Evolutionary conservation across 2,888 invertebrate genomes (phyloP).

Genomic region (Phorcus lineatus): DNA sequence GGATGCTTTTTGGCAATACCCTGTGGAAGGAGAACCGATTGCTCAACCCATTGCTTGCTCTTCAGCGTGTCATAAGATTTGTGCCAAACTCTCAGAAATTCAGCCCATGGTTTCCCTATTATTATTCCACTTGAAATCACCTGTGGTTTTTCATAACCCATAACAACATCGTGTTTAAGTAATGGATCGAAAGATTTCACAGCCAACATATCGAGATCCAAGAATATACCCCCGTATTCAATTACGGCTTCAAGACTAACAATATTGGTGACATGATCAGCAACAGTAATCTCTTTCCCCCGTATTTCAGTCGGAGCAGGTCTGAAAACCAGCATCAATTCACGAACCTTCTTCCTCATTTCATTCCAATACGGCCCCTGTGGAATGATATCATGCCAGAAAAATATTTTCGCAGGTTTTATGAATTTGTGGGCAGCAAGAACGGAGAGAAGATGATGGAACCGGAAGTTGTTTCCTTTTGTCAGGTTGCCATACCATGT

Average conservation of each 20-base stretch:
- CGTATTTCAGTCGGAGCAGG: not conserved
- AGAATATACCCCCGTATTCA: not conserved
- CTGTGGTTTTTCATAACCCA: not conserved
- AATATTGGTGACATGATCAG: not conserved
- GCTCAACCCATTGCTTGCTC: not conserved
- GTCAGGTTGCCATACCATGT: not conserved
- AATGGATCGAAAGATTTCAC: not conserved
- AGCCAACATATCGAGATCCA: not conserved
- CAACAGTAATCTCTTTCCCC: not conserved
- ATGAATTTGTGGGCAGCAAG: slow-evolving; percentile 9
- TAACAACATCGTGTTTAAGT: not conserved
- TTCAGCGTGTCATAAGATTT: not conserved
- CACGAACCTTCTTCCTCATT: not conserved
- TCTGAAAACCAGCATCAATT: not conserved
- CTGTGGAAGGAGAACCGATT: not conserved
- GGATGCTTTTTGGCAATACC: not conserved
- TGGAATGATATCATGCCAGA: not conserved
- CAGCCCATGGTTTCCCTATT: not conserved
- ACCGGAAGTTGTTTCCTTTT: not conserved
- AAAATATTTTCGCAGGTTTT: not conserved
- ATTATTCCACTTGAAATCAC: not conserved
- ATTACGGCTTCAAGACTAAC: not conserved
- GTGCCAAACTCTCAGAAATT: not conserved
- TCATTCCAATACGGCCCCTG: not conserved
- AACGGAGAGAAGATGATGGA: not conserved